Evolutionary conservation across 2,888 invertebrate species (phyloP), one percentile per base, ranked within the genome.

Genomic region (Hybos culiciformis): DNA sequence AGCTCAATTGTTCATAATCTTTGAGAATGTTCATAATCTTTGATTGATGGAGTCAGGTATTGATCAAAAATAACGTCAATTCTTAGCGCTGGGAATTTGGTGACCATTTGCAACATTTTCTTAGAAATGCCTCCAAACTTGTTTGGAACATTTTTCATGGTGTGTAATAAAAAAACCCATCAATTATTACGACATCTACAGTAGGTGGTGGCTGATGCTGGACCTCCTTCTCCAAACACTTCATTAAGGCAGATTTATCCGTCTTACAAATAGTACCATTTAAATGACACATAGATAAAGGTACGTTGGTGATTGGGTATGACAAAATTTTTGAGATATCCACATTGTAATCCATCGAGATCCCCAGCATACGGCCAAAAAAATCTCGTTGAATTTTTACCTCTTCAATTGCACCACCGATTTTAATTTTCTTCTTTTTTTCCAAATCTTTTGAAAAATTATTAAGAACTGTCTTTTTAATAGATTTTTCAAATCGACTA

Each of bases 91-190:
- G 21, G 4, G 14, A 20, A 32, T 34, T 42, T 34, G 2, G 39
- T 37, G 4, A 42, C 21, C 37, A 40, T 44, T n/a, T n/a, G n/a
- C 17, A 43, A 37, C 3, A 37, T 20, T 40, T 45, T 42, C 32
- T 47, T 47, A 9, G 39, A 44, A 9, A 44, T 44, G 17, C 36
- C 37, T 20, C 44, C 44, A 24, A 46, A 44, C n/a, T 20, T 39
- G 33, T 33, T 26, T 40, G 44, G 33, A 14, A 47, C 31, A 3
- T 45, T 36, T 24, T 42, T 46, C 36, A 46, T 42, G 1, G 29
- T 2, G n/a, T 59, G 56, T 12, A 55, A 33, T 17, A 54, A 38
- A 54, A 58, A 42, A 61, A 62, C 8, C 57, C 59, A 52, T 61
- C 59, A 43, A 58, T 49, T 33, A 61, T 43, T 11, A 53, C 23